Percentiles rank a stretch among this genome's conserved stretches.
These are phyloP conservation scores for Synergus laeviventris DNA, from an alignment of 2,888 invertebrate genomes.

Conservation along the genomic window DNA sequence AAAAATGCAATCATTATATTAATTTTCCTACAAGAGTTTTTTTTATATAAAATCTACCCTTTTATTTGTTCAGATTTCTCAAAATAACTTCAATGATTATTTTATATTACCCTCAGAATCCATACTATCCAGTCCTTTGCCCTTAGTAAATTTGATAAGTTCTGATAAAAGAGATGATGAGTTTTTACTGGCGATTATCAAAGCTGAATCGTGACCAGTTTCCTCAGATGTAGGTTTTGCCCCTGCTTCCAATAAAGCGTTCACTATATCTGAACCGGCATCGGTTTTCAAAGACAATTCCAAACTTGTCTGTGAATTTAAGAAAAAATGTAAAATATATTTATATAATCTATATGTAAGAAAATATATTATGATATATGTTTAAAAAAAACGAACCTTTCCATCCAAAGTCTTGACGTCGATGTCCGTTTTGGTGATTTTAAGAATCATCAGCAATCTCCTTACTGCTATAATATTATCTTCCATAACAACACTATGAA, in stretches of 20 bases:
- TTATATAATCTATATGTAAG: background rate
- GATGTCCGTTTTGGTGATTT: slow-evolving; percentile 56
- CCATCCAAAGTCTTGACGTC: slow-evolving; percentile 61
- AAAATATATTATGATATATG: too few relatives aligned
- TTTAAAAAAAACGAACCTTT: slow-evolving; percentile 64
- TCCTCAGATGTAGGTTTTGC: slow-evolving; percentile 61
- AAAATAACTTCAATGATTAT: slow-evolving; percentile 19
- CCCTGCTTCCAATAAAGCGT: slow-evolving; percentile 63
- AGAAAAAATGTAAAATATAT: slow-evolving; percentile 11
- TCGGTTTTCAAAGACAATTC: slow-evolving; percentile 66
- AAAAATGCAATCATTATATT: slow-evolving; percentile 18
- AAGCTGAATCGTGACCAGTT: slow-evolving; percentile 64
- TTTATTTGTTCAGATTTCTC: background rate
- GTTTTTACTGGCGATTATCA: slow-evolving; percentile 65
- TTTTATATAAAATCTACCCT: background rate
- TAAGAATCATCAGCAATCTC: slow-evolving; percentile 62
- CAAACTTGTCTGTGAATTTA: slow-evolving; percentile 65
- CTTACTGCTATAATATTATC: slow-evolving; percentile 55
- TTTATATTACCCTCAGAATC: slow-evolving; percentile 61
- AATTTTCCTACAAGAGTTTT: background rate
- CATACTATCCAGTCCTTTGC: slow-evolving; percentile 53
- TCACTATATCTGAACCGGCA: slow-evolving; percentile 58
- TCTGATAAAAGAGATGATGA: slow-evolving; percentile 57
- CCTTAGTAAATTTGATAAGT: slow-evolving; percentile 56
- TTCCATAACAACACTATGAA: slow-evolving; percentile 66